Evolutionary conservation across 2,113 vertebrate genomes (phyloP).

Genomic region (Anseranas semipalmata): DNA sequence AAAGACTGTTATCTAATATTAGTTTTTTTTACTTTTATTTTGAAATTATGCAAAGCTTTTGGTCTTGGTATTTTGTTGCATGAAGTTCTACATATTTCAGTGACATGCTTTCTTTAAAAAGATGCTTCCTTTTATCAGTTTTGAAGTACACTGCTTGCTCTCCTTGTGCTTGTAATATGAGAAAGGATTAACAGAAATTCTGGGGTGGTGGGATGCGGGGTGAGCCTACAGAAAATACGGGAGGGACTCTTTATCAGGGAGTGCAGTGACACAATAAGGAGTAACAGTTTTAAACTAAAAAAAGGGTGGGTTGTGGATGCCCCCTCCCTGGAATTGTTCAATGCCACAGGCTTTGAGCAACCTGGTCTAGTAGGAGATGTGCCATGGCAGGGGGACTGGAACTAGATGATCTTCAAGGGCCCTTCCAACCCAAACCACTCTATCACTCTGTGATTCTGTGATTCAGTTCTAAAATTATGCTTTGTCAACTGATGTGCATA

Average conservation of each 20-base stretch:
- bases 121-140: background rate
- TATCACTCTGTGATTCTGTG: background rate
- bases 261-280: background rate
- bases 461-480: background rate
- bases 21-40: background rate
- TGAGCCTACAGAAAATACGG: background rate
- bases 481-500: background rate
- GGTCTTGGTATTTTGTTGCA: background rate
- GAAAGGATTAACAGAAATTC: background rate
- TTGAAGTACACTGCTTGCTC: background rate
- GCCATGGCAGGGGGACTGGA: background rate
- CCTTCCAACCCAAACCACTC: background rate
- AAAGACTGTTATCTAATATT: background rate
- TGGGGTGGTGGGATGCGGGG: background rate
- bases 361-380: background rate
- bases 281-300: background rate
- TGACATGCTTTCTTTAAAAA: background rate
- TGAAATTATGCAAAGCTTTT: background rate
- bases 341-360: background rate
- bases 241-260: background rate
- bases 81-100: background rate
- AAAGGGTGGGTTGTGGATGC: background rate
- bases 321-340: background rate
- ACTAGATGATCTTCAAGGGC: background rate
- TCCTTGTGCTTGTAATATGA: background rate